Conservation (phyloP, 2,113 vertebrate species). For the Pipra filicauda region DNA sequence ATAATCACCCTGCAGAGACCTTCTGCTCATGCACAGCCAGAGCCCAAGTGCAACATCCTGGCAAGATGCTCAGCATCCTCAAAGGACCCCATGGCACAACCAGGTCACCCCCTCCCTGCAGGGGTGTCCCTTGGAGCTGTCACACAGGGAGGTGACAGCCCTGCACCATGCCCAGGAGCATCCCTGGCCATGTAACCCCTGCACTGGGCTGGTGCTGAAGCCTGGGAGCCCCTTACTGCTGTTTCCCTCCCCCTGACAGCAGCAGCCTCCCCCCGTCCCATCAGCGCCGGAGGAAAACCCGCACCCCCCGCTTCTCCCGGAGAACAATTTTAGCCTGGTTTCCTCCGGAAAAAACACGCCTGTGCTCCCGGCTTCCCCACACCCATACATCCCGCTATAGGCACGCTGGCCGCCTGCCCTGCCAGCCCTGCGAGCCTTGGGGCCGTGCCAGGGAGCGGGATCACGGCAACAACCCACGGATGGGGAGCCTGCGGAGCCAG, state of each 20-base stretch:
- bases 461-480: rapidly evolving
- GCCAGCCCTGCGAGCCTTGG: background rate
- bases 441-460: background rate
- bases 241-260: background rate
- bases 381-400: background rate
- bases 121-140: background rate
- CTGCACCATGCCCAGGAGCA: background rate
- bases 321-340: background rate
- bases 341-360: conserved; percentile 59
- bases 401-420: background rate
- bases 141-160: background rate
- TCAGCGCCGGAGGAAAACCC: background rate
- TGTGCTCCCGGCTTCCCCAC: background rate
- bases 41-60: rapidly evolving
- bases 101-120: background rate
- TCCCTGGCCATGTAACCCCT: rapidly evolving
- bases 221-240: background rate
- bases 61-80: background rate
- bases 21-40: background rate
- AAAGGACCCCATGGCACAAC: rapidly evolving
- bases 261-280: background rate
- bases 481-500: background rate
- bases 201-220: background rate
- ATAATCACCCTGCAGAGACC: background rate
- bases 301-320: rapidly evolving